A percentile compares a stretch with the other conserved stretches of the same genome.
phyloP scores from a whole-genome alignment of 35 echinoderm and acorn worm genomes.

The Eucidaris tribuloides region DNA sequence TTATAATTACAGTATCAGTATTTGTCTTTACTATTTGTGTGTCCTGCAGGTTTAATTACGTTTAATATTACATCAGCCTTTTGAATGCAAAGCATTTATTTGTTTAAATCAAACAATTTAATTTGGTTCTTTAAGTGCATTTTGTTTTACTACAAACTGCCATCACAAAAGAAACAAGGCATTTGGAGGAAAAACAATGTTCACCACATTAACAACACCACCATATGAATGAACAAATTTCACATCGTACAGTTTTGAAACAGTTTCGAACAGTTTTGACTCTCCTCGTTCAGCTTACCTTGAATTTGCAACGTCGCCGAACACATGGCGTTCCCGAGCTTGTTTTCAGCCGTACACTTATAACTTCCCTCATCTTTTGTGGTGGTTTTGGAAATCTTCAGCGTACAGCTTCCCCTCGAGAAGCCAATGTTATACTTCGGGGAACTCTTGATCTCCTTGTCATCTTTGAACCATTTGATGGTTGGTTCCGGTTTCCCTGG shows the following conservation, averaged over 20 bases:
- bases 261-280: neutral
- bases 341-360: constrained; percentile 76
- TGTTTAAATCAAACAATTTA: too few relatives aligned
- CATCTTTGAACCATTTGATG: constrained; percentile 94
- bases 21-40: too few relatives aligned
- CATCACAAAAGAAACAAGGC: too few relatives aligned
- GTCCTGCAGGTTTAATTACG: too few relatives aligned
- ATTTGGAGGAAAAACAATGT: too few relatives aligned
- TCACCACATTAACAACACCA: too few relatives aligned
- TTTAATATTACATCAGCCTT: too few relatives aligned
- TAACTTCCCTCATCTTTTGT: constrained; percentile 66
- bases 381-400: constrained; percentile 57
- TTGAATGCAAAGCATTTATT: too few relatives aligned
- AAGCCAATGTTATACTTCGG: constrained; percentile 69
- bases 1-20: too few relatives aligned
- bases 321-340: constrained; percentile 62
- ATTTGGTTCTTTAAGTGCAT: too few relatives aligned
- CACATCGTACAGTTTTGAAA: neutral
- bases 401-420: constrained; percentile 35
- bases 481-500: constrained; percentile 66
- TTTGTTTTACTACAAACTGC: too few relatives aligned
- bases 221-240: neutral
- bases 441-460: constrained; percentile 51
- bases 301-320: constrained; percentile 51
- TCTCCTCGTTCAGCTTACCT: neutral